A percentile compares a stretch with the other conserved stretches of the same genome.
phyloP scores from a whole-genome alignment of 2,113 vertebrate genomes.

The Zosterops hypoxanthus region DNA sequence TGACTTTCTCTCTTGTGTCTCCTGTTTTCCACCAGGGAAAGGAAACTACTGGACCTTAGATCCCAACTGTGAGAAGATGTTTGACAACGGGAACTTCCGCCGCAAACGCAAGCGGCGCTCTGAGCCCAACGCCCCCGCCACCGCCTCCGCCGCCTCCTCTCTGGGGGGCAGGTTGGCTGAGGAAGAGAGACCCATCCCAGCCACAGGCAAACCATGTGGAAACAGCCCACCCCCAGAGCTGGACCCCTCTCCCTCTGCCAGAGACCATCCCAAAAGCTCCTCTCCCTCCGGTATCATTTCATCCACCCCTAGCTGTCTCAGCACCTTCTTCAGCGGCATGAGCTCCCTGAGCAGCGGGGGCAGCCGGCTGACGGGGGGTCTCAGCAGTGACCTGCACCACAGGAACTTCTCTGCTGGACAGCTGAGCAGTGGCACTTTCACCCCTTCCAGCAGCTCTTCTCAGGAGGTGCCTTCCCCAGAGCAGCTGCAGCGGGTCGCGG shows the following conservation, averaged over 20 bases:
- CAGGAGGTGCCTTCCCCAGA: slow-evolving; percentile 64
- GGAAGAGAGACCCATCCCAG: slow-evolving; percentile 70
- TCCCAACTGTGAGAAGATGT: slow-evolving; percentile 99
- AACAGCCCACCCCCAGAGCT: slow-evolving; percentile 80
- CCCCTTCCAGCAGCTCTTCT: slow-evolving; percentile 54
- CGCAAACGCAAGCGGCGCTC: slow-evolving; percentile 92
- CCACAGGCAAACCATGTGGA: slow-evolving; percentile 54
- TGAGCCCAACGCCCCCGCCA: slow-evolving; percentile 69
- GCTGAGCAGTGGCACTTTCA: slow-evolving; percentile 64
- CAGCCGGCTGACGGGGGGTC: slow-evolving; percentile 49
- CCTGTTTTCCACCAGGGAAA: slow-evolving; percentile 80
- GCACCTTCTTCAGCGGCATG: slow-evolving; percentile 92
- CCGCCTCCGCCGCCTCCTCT: neutral
- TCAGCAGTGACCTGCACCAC: slow-evolving; percentile 78
- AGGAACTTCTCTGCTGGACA: slow-evolving; percentile 73
- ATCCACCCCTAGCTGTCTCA: slow-evolving; percentile 84
- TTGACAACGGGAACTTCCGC: slow-evolving; percentile 97
- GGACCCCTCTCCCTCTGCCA: slow-evolving; percentile 82
- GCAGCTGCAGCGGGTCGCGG: slow-evolving; percentile 60
- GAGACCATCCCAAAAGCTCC: slow-evolving; percentile 82
- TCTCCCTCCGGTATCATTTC: slow-evolving; percentile 78
- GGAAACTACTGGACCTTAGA: slow-evolving; percentile 99
- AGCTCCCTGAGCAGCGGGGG: slow-evolving; percentile 73
- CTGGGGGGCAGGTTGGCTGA: slow-evolving; percentile 71
- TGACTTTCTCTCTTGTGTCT: neutral